Evolutionary conservation across 2,113 vertebrate species (phyloP).

Genomic region (Ctenomys sociabilis): DNA sequence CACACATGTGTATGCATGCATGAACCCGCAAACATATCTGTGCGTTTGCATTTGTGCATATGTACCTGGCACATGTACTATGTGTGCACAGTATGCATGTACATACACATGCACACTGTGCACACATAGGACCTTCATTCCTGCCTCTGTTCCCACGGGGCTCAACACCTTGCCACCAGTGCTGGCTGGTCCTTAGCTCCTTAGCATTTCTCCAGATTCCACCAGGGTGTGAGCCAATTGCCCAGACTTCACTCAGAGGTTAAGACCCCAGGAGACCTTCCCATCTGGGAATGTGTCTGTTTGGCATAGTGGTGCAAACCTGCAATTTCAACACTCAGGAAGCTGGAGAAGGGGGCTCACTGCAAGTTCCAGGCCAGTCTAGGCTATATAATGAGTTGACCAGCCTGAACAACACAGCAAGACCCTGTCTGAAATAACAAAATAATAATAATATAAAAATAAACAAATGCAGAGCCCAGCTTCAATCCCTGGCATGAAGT

Average conservation of each 20-base stretch:
- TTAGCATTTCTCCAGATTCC: not conserved
- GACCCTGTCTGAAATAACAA: not conserved
- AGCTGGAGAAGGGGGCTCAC: not conserved
- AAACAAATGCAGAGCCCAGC: too few species aligned
- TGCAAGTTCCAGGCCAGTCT: not conserved
- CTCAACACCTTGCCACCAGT: not conserved
- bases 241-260: not conserved
- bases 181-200: not conserved
- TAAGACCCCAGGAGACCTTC: not conserved
- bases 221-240: not conserved
- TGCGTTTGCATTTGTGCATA: not conserved
- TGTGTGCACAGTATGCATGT: too few species aligned
- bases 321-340: not conserved
- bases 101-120: not conserved
- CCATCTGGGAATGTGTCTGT: too few species aligned
- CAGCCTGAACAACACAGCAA: not conserved
- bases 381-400: not conserved
- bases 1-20: too few species aligned
- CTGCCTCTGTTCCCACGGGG: not conserved
- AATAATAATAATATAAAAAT: too few species aligned
- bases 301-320: not conserved
- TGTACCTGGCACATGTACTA: not conserved
- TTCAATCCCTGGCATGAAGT: too few species aligned
- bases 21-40: not conserved
- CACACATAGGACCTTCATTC: not conserved